These are phyloP conservation scores for Macquaria australasica DNA, from an alignment of 2,113 vertebrate species.

Conservation along the genomic window DNA sequence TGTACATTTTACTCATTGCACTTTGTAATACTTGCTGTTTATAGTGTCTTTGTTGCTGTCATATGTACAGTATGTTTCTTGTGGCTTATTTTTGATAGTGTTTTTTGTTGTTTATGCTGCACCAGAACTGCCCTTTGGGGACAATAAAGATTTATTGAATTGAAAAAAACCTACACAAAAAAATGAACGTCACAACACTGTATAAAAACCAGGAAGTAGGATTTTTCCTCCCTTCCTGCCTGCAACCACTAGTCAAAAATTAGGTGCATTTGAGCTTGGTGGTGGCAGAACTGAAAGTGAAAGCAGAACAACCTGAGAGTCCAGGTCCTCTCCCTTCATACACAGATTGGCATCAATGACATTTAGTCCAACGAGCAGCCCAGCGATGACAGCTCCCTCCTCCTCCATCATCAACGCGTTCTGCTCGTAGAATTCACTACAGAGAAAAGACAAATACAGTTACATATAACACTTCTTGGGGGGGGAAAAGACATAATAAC, in stretches of 20 bases:
- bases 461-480: background rate
- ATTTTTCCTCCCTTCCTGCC: background rate
- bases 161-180: background rate
- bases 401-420: slow-evolving; percentile 99
- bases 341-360: slow-evolving; percentile 99
- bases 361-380: slow-evolving; percentile 95
- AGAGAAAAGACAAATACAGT: background rate
- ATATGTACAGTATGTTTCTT: no score
- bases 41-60: no score
- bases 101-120: no score
- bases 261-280: background rate
- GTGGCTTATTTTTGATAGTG: no score
- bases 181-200: no score
- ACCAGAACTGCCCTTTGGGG: no score
- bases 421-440: slow-evolving; percentile 96
- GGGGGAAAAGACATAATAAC: background rate
- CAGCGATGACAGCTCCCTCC: slow-evolving; percentile 97
- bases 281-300: fast-evolving
- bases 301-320: slow-evolving; percentile 90
- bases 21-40: no score
- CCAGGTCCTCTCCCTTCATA: slow-evolving; percentile 99
- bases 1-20: no score
- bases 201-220: background rate
- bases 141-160: no score
- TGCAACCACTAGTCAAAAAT: background rate